Percentiles rank a stretch among this genome's conserved stretches.
phyloP scores from a whole-genome alignment of 2,888 invertebrate genomes.

The Gibbula magus region DNA sequence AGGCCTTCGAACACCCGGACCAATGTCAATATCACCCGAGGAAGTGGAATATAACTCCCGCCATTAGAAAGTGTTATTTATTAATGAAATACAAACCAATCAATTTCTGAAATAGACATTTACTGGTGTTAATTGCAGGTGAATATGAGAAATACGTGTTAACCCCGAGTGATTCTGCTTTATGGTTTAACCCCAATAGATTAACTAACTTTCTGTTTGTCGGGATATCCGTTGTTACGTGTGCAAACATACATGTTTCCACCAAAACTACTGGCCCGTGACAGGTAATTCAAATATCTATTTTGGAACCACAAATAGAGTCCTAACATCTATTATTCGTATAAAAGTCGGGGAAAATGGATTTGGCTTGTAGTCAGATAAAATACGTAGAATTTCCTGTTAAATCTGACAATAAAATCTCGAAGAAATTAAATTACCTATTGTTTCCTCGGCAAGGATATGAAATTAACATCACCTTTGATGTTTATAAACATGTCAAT shows the following conservation, averaged over 20 bases:
- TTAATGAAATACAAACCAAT: constrained; percentile 12
- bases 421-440: too few relatives aligned
- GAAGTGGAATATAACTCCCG: neutral
- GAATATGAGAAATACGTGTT: constrained; percentile 5
- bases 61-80: neutral
- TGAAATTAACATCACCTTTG: too few relatives aligned
- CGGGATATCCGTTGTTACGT: neutral
- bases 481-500: too few relatives aligned
- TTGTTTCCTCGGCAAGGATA: too few relatives aligned
- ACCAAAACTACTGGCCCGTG: neutral
- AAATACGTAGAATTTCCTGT: too few relatives aligned
- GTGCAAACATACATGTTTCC: neutral
- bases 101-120: neutral
- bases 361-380: too few relatives aligned
- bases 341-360: too few relatives aligned
- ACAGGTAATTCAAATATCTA: too few relatives aligned
- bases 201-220: neutral
- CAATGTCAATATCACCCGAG: neutral
- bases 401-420: too few relatives aligned
- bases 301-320: too few relatives aligned
- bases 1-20: neutral
- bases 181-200: neutral
- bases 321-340: too few relatives aligned
- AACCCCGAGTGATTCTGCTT: neutral
- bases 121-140: neutral